These are phyloP conservation scores for Onychomys leucogaster DNA, from an alignment of 2,797 vertebrate genomes.

Conservation along the genomic window DNA sequence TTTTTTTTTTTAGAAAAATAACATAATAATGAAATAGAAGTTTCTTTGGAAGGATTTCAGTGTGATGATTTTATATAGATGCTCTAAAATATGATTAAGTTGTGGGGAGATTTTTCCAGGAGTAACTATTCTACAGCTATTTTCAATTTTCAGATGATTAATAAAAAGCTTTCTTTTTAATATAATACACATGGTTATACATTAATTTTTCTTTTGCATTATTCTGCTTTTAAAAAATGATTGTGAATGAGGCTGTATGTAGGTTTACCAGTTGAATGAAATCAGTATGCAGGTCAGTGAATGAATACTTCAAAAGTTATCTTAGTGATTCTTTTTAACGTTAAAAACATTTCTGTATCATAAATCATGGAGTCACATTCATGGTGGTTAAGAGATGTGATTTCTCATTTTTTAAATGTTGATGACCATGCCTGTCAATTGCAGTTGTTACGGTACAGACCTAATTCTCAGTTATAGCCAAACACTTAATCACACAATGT, in stretches of 20 bases:
- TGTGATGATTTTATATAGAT: neutral
- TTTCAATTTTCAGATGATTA: slow-evolving; percentile 18
- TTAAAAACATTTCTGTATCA: neutral
- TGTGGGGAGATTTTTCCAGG: neutral
- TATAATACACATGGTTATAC: neutral
- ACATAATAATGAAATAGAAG: neutral
- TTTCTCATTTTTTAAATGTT: neutral
- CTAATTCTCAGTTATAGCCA: neutral
- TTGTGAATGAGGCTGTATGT: neutral
- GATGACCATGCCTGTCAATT: neutral
- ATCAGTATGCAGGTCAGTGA: slow-evolving; percentile 10
- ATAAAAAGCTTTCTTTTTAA: slow-evolving; percentile 28
- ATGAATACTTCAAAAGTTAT: neutral
- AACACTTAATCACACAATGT: neutral
- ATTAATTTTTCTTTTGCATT: neutral
- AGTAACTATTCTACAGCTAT: neutral
- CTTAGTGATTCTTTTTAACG: slow-evolving; percentile 34
- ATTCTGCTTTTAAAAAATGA: slow-evolving; percentile 4
- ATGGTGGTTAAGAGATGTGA: neutral
- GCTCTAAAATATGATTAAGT: neutral
- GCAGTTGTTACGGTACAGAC: neutral
- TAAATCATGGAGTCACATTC: neutral
- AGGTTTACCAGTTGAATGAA: neutral
- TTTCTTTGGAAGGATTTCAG: neutral
- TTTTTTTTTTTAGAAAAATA: neutral